A percentile compares a stretch with the other conserved stretches of the same genome.
Conservation (phyloP, 2,113 vertebrate genomes). For the Hippocampus abdominalis region DNA sequence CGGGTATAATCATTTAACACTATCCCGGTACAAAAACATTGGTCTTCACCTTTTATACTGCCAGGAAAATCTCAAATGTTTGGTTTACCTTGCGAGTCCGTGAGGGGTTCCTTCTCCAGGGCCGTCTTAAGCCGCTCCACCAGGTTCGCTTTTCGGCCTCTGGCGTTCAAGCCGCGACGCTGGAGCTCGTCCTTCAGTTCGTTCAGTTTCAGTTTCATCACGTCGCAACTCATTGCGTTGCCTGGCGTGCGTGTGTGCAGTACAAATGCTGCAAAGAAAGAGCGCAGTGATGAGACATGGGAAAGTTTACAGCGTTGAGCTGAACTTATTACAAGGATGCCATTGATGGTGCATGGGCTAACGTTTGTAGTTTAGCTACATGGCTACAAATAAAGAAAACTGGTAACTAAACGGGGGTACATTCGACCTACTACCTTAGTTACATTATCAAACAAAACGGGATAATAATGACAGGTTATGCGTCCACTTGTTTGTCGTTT, state of each 20-base stretch:
- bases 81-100: conserved; percentile 5
- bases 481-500: not conserved
- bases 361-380: not conserved
- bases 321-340: not conserved
- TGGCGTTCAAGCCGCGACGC: conserved; percentile 81
- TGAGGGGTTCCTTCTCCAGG: conserved; percentile 68
- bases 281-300: no score
- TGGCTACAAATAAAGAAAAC: not conserved
- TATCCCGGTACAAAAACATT: not conserved
- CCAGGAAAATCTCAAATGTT: not conserved
- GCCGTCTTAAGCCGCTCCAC: conserved; percentile 77
- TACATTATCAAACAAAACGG: not conserved
- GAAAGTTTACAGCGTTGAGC: not conserved
- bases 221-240: conserved; percentile 72
- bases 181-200: conserved; percentile 84
- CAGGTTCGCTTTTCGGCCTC: conserved; percentile 83
- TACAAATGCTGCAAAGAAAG: not conserved
- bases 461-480: not conserved
- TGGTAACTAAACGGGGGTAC: not conserved
- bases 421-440: not conserved
- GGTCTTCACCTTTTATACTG: conserved; percentile 14
- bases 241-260: not conserved
- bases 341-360: not conserved
- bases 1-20: no score
- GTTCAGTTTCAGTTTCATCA: conserved; percentile 82